A percentile compares a stretch with the other conserved stretches of the same genome.
Evolutionary conservation across 2,113 vertebrate species (phyloP).

Genomic region (Muscicapa adusta): DNA sequence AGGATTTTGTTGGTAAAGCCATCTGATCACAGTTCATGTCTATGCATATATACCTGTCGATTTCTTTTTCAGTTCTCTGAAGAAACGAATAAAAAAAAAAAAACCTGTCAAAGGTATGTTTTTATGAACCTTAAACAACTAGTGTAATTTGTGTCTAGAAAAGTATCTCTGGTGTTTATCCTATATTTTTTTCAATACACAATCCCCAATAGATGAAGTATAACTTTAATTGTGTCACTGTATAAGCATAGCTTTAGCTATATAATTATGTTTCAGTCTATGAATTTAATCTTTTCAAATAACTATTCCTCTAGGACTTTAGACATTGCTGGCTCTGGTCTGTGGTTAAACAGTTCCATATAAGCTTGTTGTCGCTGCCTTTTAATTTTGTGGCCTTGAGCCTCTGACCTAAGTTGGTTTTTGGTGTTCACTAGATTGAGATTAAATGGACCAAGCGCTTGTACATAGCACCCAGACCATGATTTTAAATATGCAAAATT

Average conservation of each 20-base stretch:
- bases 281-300: constrained; percentile 15
- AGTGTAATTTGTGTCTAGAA: background rate
- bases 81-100: background rate
- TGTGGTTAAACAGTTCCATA: constrained; percentile 16
- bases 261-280: background rate
- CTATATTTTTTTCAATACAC: background rate
- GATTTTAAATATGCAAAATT: constrained; percentile 68
- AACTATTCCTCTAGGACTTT: constrained; percentile 12
- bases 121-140: background rate
- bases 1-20: background rate
- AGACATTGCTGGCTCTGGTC: background rate
- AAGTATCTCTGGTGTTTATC: background rate
- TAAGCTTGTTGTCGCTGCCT: constrained; percentile 28
- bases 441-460: constrained; percentile 53
- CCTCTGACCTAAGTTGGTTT: constrained; percentile 56
- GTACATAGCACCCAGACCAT: constrained; percentile 14
- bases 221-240: background rate
- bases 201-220: background rate
- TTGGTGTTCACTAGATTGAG: constrained; percentile 49
- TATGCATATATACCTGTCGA: background rate
- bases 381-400: constrained; percentile 67
- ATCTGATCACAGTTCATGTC: background rate
- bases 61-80: background rate
- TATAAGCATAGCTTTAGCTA: background rate
- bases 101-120: background rate